A percentile compares a stretch with the other conserved stretches of the same genome.
Evolutionary conservation across 2,797 vertebrate species (phyloP).

Genomic region (Mastacembelus armatus): DNA sequence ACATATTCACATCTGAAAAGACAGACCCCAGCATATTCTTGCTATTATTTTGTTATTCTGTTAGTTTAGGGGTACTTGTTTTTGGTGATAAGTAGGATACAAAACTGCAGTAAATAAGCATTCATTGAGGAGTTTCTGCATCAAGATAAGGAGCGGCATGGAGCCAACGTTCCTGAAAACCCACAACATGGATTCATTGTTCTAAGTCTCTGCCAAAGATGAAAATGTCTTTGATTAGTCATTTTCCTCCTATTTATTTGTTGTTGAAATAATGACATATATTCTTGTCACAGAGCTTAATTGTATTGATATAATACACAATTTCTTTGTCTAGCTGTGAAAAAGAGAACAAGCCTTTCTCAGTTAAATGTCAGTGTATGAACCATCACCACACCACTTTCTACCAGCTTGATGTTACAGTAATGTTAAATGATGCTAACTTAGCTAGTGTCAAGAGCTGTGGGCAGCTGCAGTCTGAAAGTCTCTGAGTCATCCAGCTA

Average conservation of each 20-base stretch:
- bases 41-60: too few relatives aligned
- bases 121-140: too few relatives aligned
- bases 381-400: neutral
- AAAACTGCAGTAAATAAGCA: too few relatives aligned
- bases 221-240: neutral
- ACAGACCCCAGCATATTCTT: too few relatives aligned
- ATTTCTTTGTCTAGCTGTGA: neutral
- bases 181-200: too few relatives aligned
- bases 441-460: slow-evolving; percentile 6
- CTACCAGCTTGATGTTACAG: neutral
- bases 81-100: too few relatives aligned
- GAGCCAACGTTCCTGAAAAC: too few relatives aligned
- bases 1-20: too few relatives aligned
- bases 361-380: neutral
- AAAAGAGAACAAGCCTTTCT: neutral
- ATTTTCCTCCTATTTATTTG: neutral
- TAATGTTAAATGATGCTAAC: slow-evolving; percentile 32
- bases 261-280: neutral
- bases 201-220: too few relatives aligned
- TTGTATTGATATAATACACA: neutral
- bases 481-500: slow-evolving; percentile 49
- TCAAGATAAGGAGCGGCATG: too few relatives aligned
- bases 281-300: neutral
- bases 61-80: too few relatives aligned
- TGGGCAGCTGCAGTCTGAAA: slow-evolving; percentile 13